Evolutionary conservation across 2,797 vertebrate species (phyloP), one percentile per base, ranked within the genome.

Genomic region (Trichosurus vulpecula): DNA sequence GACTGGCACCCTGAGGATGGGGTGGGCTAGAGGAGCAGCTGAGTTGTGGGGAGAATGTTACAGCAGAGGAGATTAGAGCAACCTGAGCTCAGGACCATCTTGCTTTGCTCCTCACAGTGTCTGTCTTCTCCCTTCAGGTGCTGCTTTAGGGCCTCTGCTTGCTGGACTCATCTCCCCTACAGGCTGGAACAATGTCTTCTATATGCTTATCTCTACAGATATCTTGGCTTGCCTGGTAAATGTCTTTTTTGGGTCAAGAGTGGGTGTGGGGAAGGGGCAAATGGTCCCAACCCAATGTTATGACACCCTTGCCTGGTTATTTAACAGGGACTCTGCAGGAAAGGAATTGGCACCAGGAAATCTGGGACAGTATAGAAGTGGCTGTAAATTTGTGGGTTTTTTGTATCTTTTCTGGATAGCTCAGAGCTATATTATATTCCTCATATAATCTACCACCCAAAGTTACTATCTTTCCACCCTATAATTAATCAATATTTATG

Each of bases 121-220:
- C 30, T 52, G 31, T 27, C 41, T n/a, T n/a, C 54, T 90, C n/a
- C 25, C 10, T 0, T 0, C 97, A 99, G 99, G 99, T 47, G 99
- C 99, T 0, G 99, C 99, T 0, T 93, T 99, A 54, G 99, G 99
- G 8, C 99, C 99, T 3, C 98, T 99, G 95, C 97, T 99, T 0
- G 99, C 99, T 0, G 99, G 99, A 0, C 52, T 99, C 92, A 99
- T 99, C 94, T 99, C 99, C 13, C 99, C 99, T 52, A 99, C 98
- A 0, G 99, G 99, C 94, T 99, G 99, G 99, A 99, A 99, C 96
- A 99, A 99, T 0, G 99, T 99, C 91, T 99, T 99, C 98, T 99
- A 99, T 98, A 99, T 99, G 99, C 97, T 99, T 93, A 99, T 99
- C 95, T 97, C 98, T 0, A 99, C 99, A 0, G 99, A 99, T 0